Evolutionary conservation across 1,140 invertebrate genomes (phyloP), one percentile per base, ranked within the genome.

Genomic region (Papilio xuthus): DNA sequence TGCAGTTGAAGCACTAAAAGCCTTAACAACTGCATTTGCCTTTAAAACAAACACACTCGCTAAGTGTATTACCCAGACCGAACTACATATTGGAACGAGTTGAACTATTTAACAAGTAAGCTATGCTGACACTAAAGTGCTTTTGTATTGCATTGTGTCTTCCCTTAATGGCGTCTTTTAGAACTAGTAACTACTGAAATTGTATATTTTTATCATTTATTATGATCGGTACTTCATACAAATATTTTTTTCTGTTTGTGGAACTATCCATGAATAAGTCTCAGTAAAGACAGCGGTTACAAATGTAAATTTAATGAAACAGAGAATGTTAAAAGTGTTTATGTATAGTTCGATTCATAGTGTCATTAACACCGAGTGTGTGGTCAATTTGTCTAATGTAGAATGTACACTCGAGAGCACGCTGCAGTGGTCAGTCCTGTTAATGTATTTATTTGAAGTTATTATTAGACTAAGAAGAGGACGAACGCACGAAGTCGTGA

Each of bases 1-100:
- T 81, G 79, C 80, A 80, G 80, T 80, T 73, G 73, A 77, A 63
- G 80, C 77, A 80, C 81, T 86, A 84, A 85, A 84, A 86, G 85
- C 84, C 74, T 79, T 81, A 85, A 86, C 81, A 88, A 85, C 82
- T 87, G 83, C 84, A 85, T 89, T 84, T 84, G 80, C 82, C 73
- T 76, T 86, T 76, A 83, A 83, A 85, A 87, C 85, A 87, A 84
- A 88, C 81, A 88, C 81, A 84, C 67, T 77, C 81, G 75, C 80
- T 85, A 84, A 85, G 83, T 83, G 84, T 86, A 85, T 86, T 87
- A 86, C 80, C 81, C 83, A 78, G 79, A 69, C 78, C 83, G 82
- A 80, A 78, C 80, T 85, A 80, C 81, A 85, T 80, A 84, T 82
- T 74, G 77, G 79, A 84, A 84, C 84, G 83, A 87, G 82, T 84